Evolutionary conservation across 2,113 vertebrate species (phyloP).

Genomic region (Phalacrocorax brasilianus): DNA sequence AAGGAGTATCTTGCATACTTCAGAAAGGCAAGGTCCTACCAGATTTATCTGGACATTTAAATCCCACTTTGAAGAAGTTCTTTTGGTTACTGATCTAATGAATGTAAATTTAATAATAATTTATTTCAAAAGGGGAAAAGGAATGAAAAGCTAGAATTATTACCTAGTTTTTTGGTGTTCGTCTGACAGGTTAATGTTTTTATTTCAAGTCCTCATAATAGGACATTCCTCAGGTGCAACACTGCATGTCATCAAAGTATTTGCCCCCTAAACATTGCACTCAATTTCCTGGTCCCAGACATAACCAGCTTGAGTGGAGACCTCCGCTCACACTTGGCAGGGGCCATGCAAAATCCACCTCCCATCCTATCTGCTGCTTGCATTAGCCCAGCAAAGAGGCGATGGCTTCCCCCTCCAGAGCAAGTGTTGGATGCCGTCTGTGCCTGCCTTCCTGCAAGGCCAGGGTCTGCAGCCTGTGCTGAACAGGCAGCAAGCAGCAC

Average conservation of each 20-base stretch:
- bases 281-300: background rate
- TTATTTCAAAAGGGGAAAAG: background rate
- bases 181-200: background rate
- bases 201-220: background rate
- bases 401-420: background rate
- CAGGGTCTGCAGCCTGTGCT: fast-evolving
- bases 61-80: background rate
- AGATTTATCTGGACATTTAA: background rate
- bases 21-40: background rate
- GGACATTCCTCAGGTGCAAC: background rate
- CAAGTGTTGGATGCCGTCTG: fast-evolving
- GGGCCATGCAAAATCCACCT: background rate
- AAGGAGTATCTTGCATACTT: background rate
- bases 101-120: background rate
- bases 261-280: background rate
- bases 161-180: background rate
- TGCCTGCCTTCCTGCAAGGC: fast-evolving
- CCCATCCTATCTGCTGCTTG: background rate
- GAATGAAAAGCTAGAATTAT: background rate
- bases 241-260: background rate
- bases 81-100: background rate
- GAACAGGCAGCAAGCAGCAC: fast-evolving
- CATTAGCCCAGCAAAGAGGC: background rate
- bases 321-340: background rate
- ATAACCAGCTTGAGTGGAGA: background rate